Percentiles rank a stretch among this genome's conserved stretches.
Evolutionary conservation across 23 tunicate genomes (phyloP).

Genomic region (Trididemnum nubilum): DNA sequence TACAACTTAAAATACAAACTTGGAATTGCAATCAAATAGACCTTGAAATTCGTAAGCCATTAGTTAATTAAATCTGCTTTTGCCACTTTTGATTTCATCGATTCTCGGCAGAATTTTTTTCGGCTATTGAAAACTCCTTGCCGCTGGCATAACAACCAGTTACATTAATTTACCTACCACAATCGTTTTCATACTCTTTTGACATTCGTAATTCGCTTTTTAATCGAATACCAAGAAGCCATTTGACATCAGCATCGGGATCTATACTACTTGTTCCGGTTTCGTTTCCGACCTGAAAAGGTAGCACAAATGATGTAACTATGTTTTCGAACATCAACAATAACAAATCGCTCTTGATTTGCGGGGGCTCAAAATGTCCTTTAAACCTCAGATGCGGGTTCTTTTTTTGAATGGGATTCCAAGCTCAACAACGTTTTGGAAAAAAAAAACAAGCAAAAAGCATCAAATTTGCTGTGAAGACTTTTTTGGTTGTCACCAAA

Average conservation of each 20-base stretch:
- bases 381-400: not conserved
- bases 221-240: constrained; percentile 3
- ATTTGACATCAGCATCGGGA: not conserved
- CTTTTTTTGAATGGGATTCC: not conserved
- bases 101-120: no score
- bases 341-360: no score
- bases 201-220: not conserved
- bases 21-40: not conserved
- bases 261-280: not conserved
- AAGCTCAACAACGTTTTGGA: no score
- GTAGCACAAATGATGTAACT: not conserved
- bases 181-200: not conserved
- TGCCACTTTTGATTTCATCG: no score
- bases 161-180: constrained; percentile 25
- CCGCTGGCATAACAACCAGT: no score
- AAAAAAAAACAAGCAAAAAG: no score
- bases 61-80: no score
- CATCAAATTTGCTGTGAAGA: no score
- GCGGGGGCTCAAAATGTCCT: not conserved
- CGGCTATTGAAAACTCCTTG: no score
- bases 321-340: no score
- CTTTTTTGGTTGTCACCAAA: no score
- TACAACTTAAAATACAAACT: not conserved
- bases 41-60: not conserved
- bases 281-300: constrained; percentile 2